A percentile compares a stretch with the other conserved stretches of the same genome.
phyloP scores from a whole-genome alignment of 1,140 invertebrate species.

The Ruditapes philippinarum region DNA sequence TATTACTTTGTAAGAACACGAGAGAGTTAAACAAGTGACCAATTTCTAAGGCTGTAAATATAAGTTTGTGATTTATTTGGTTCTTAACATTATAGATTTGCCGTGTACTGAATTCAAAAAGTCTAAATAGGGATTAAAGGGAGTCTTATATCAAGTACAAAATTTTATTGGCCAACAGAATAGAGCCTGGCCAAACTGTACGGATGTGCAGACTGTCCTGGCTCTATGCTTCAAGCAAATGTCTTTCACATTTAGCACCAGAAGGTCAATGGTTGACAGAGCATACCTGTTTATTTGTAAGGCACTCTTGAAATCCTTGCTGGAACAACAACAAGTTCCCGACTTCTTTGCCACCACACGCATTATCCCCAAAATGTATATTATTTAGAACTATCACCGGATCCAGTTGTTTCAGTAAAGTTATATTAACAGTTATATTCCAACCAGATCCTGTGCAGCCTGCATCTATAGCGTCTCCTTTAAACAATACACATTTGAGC shows the following conservation, averaged over 20 bases:
- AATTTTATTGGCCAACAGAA: not conserved
- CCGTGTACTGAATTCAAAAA: no score
- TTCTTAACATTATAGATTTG: not conserved
- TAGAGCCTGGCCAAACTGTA: no score
- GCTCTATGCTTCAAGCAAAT: not conserved
- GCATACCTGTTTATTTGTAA: slow-evolving; percentile 6
- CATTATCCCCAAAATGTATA: slow-evolving; percentile 34
- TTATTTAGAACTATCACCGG: not conserved
- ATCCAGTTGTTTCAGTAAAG: not conserved
- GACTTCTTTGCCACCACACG: not conserved
- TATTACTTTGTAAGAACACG: no score
- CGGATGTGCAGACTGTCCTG: not conserved
- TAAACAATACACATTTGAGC: no score
- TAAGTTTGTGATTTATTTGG: no score
- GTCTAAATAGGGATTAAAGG: not conserved
- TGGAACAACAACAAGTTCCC: not conserved
- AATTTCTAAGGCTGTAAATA: no score
- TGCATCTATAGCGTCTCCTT: not conserved
- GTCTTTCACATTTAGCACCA: not conserved
- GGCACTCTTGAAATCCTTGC: slow-evolving; percentile 24
- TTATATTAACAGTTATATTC: slow-evolving; percentile 31
- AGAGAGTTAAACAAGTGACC: no score
- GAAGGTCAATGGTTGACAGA: not conserved
- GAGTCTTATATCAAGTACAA: not conserved
- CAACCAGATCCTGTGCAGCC: not conserved